Base-by-base conservation (phyloP, 1,140 invertebrate species). In the Pseudomyrmex flavicornis region DNA sequence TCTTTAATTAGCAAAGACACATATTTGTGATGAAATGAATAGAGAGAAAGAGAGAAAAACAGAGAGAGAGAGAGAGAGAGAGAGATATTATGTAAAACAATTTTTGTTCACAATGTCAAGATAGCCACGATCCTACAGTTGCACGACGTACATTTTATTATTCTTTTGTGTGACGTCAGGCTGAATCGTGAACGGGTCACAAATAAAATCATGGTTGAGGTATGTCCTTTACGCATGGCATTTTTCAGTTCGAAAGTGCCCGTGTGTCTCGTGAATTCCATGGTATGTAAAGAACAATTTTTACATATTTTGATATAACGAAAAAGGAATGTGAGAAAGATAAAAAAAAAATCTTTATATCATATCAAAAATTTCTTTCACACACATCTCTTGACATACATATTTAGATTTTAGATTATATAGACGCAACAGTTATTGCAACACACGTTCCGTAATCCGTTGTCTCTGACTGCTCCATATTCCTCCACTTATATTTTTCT, bases 1-100 rank as follows among this genome's bases (percentile, higher is more conserved):
- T 88, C 86, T 84, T 88, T 88, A 87, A 88, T 88, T 84, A 87
- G 70, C 65, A 56, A 35, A 62, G 50, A 7, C 22, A 52, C n/a
- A 72, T 79, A 86, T 84, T 87, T 86, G 56, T 75, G 59, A 44
- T 22, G 48, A 68, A 61, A 66, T 52, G 35, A 26, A 44, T n/a
- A 63, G 50, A 73, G 58, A 76, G 52, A 77, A n/a, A 35, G 5
- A 35, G 0, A 35, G 5, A 35, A 7, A 35, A 35, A 35, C 0
- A 35, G 0, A 35, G 3, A 26, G 26, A 26, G 3, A 26, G 26
- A 26, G 3, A 63, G 58, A 76, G 56, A 77, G 8, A 35, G 4
- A 35, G 0, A 35, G 5, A 7, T 35, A 68, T 68, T 68, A 54
- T 12, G 15, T 1, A 8, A 50, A 48, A 50, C 59, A 58, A 75